phyloP scores from a whole-genome alignment of 1,140 invertebrate species.

The Acromyrmex echinatior region DNA sequence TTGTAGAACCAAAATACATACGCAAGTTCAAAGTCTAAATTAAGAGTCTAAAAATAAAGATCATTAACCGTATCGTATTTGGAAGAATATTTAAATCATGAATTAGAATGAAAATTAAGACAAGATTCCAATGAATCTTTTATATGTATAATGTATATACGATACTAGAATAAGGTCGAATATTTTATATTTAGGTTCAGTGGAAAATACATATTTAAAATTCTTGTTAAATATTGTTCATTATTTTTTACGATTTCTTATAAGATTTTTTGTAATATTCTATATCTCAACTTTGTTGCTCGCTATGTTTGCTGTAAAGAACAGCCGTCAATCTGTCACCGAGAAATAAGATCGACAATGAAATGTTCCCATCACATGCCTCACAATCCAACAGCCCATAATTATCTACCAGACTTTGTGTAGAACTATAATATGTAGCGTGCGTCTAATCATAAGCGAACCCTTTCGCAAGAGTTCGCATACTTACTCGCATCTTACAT shows the following conservation, averaged over 20 bases:
- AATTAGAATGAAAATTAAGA: too few species aligned
- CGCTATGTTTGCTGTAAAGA: not conserved
- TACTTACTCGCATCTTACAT: constrained; percentile 43
- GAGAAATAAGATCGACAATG: constrained; percentile 38
- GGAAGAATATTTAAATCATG: too few species aligned
- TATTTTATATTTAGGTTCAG: not conserved
- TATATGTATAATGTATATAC: not conserved
- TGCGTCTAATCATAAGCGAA: constrained; percentile 33
- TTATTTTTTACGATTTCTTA: not conserved
- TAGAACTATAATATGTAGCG: constrained; percentile 38
- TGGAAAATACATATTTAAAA: not conserved
- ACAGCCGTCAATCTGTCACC: constrained; percentile 7
- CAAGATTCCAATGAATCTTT: not conserved
- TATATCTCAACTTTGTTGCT: not conserved
- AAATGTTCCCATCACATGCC: constrained; percentile 31
- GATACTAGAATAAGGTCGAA: not conserved
- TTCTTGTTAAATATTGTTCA: not conserved
- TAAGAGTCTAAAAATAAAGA: too few species aligned
- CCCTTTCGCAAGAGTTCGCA: constrained; percentile 25
- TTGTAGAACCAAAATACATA: too few species aligned
- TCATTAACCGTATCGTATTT: too few species aligned
- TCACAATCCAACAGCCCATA: constrained; percentile 29
- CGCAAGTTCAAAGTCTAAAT: too few species aligned
- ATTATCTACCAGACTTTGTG: constrained; percentile 47
- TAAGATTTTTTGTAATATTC: constrained; percentile 11